phyloP scores from a whole-genome alignment of 2,113 vertebrate genomes.

The Miniopterus natalensis region DNA sequence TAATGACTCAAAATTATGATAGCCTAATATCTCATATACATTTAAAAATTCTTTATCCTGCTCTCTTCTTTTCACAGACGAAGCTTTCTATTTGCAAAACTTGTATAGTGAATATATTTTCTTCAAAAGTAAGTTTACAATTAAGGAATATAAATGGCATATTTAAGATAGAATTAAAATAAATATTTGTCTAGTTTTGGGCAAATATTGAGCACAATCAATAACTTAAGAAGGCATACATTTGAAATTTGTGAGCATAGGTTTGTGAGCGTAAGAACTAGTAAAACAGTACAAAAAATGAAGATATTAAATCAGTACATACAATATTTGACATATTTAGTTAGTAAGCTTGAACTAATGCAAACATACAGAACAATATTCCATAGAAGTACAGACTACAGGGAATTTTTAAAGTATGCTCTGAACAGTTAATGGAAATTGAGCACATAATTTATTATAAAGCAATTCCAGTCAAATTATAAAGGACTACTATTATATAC shows the following conservation, averaged over 20 bases:
- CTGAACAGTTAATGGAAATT: neutral
- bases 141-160: neutral
- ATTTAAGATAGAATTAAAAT: neutral
- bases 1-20: neutral
- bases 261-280: neutral
- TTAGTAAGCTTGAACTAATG: neutral
- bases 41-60: neutral
- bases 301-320: neutral
- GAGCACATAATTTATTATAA: neutral
- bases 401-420: neutral
- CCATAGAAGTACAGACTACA: neutral
- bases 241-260: neutral
- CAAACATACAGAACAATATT: neutral
- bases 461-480: neutral
- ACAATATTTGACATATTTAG: neutral
- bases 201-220: neutral
- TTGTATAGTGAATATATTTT: neutral
- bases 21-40: neutral
- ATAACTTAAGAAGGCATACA: neutral
- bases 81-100: neutral
- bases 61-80: neutral
- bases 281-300: neutral
- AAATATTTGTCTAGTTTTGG: neutral
- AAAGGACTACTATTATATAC: neutral
- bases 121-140: neutral